phyloP scores from a whole-genome alignment of 2,888 invertebrate genomes.

The Ormyrus rosae region DNA sequence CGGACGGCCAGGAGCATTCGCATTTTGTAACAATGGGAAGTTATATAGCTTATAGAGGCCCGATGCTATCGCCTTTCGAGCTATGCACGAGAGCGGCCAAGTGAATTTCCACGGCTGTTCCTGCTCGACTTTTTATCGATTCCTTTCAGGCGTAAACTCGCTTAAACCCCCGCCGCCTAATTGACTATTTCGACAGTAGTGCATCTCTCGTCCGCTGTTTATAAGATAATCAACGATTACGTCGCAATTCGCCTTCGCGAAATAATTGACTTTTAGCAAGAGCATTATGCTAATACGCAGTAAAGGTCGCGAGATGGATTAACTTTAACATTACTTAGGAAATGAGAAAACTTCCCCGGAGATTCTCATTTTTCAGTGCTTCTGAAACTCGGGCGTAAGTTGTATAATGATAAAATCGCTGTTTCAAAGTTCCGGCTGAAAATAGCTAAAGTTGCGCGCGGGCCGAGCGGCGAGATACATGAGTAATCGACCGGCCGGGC shows the following conservation, averaged over 20 bases:
- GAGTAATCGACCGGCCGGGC: conserved; percentile 8
- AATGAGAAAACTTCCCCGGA: conserved; percentile 44
- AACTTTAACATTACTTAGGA: conserved; percentile 37
- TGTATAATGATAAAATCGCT: conserved; percentile 20
- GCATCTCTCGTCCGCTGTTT: too few species aligned
- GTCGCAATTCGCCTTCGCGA: neutral
- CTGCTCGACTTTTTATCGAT: too few species aligned
- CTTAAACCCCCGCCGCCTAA: too few species aligned
- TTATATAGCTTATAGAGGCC: neutral
- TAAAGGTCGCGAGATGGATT: conserved; percentile 14
- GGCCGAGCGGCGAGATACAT: too few species aligned
- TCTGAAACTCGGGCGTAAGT: neutral
- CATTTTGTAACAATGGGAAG: conserved; percentile 66
- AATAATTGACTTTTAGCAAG: conserved; percentile 29
- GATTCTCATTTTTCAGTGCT: conserved; percentile 26
- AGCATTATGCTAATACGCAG: conserved; percentile 29
- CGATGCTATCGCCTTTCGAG: conserved; percentile 30
- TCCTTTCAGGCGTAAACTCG: too few species aligned
- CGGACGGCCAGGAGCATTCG: conserved; percentile 51
- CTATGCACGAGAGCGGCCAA: too few species aligned
- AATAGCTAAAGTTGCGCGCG: too few species aligned
- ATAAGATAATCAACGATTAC: too few species aligned
- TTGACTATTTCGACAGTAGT: too few species aligned
- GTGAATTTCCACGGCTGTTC: too few species aligned
- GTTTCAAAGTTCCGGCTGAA: neutral